Conservation (phyloP, 1,140 invertebrate species). For the Cotesia vestalis region DNA sequence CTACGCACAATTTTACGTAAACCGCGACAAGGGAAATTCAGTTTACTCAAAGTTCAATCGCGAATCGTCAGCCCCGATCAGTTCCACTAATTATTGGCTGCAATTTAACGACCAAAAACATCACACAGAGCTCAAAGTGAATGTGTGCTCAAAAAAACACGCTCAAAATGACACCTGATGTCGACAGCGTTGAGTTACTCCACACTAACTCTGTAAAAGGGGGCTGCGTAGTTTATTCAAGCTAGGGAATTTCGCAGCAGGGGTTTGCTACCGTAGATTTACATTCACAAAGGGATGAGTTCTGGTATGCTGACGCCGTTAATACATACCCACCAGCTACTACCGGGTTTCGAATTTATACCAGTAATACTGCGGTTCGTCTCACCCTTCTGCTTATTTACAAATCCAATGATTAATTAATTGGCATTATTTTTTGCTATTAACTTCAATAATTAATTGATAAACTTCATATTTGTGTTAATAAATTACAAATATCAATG, state of each 20-base stretch:
- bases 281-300: conserved; percentile 8
- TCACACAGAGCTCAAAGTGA: conserved; percentile 39
- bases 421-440: too few relatives aligned
- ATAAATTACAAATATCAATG: too few relatives aligned
- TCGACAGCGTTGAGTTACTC: not conserved
- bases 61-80: conserved; percentile 23
- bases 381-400: too few relatives aligned
- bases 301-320: not conserved
- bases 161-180: conserved; percentile 44
- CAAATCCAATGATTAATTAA: too few relatives aligned
- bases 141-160: conserved; percentile 48
- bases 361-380: too few relatives aligned
- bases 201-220: not conserved
- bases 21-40: conserved; percentile 24
- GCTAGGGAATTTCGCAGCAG: not conserved
- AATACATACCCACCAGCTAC: not conserved
- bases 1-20: not conserved
- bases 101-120: conserved; percentile 54
- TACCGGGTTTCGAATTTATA: too few relatives aligned
- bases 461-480: too few relatives aligned
- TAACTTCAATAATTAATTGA: too few relatives aligned
- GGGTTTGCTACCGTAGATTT: not conserved
- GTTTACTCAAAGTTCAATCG: conserved; percentile 26
- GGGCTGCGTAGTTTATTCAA: not conserved
- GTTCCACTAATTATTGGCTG: conserved; percentile 51